Evolutionary conservation across 23 tunicate species (phyloP), one percentile per base, ranked within the genome.

Genomic region (Ascidia mentula): DNA sequence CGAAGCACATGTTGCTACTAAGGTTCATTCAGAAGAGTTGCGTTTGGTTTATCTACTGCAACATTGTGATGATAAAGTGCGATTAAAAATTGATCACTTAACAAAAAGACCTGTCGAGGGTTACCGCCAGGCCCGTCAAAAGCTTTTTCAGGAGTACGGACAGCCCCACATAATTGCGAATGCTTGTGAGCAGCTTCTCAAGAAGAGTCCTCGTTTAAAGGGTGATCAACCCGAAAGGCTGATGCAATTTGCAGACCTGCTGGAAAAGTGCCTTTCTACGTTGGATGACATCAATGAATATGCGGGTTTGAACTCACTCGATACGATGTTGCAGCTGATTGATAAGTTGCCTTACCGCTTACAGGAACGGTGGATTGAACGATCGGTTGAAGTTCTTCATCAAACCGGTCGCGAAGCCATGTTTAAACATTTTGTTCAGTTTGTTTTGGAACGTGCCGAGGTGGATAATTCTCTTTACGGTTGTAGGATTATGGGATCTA

Each of bases 101-200:
- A 71, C 75, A 18, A 35, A 34, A 34, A 35, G 39, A 6, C 38
- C 38, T 3, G 8, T 9, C 39, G 12, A 6, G 75, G 75, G 75
- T 35, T 71, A 71, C 75, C 38, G 39, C 18, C 39, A 34, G 38
- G 75, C 75, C 6, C 75, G 75, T 6, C 75, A 71, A 35, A 71
- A 35, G 39, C 39, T 71, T 6, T 71, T 34, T 9, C 39, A 71
- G 6, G 75, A 71, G 8, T 71, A 71, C 39, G 75, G 75, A 34
- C 75, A 71, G 34, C 75, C 75, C n/a, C 75, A 71, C 39, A 71
- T 71, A 3, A 71, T 71, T 22, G 75, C 75, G 34, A 71, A 71
- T 9, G 38, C 38, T 36, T 71, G 75, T 71, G 34, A 71, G 75
- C 38, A 71, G 75, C 38, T 17, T 35, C 30, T 71, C 36, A 71